These are phyloP conservation scores for Megalurothrips usitatus DNA, from an alignment of 2,888 invertebrate species.

Conservation along the genomic window DNA sequence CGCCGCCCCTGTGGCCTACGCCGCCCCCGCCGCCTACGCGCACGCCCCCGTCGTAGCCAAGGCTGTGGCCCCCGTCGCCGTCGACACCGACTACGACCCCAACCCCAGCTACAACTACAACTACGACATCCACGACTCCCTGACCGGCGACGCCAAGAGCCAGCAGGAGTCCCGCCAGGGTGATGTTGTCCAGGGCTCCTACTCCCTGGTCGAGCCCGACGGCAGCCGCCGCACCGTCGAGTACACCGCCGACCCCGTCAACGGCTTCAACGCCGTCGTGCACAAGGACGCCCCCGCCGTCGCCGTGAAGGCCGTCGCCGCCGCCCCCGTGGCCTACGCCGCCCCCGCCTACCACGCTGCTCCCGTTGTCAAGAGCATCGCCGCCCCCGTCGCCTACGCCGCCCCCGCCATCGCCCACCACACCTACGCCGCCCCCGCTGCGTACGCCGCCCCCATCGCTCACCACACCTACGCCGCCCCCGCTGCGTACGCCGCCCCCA, in stretches of 20 bases:
- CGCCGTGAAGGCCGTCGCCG: conserved; percentile 31
- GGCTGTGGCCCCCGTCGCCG: conserved; percentile 38
- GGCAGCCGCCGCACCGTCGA: conserved; percentile 38
- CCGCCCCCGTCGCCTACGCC: not conserved
- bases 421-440: not conserved
- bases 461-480: not conserved
- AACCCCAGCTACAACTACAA: conserved; percentile 40
- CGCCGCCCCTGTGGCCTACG: conserved; percentile 35
- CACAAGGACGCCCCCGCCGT: conserved; percentile 38
- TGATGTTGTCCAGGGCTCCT: conserved; percentile 39
- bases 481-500: not conserved
- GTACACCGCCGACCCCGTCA: conserved; percentile 42
- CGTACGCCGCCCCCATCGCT: conserved; percentile 1
- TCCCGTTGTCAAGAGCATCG: not conserved
- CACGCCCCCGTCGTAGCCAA: conserved; percentile 27
- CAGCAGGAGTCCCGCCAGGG: conserved; percentile 39
- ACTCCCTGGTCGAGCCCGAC: conserved; percentile 39
- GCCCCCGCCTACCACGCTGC: not conserved
- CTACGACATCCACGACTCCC: conserved; percentile 40
- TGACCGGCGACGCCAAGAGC: conserved; percentile 40
- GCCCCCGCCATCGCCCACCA: no score
- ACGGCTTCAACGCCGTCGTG: conserved; percentile 42
- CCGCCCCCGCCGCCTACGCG: conserved; percentile 35
- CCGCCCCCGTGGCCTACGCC: not conserved
- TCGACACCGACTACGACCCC: conserved; percentile 40